These are phyloP conservation scores for Melipona beecheii DNA, from an alignment of 2,888 invertebrate species.

Conservation along the genomic window DNA sequence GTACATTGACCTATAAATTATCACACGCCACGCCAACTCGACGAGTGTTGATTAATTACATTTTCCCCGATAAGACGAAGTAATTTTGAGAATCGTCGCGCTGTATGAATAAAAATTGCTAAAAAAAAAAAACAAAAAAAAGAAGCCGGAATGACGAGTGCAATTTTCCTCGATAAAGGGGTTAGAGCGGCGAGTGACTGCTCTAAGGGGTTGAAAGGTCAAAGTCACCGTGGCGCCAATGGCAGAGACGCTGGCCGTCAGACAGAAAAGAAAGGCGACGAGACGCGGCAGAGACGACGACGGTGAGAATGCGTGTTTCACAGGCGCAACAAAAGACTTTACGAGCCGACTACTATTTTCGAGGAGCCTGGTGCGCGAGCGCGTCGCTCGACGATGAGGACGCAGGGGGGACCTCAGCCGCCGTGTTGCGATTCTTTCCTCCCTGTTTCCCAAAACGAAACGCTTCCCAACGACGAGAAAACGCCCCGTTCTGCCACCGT, in stretches of 20 bases:
- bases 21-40: neutral
- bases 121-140: too few relatives aligned
- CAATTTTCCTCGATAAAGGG: neutral
- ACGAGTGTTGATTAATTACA: neutral
- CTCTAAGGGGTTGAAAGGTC: conserved; percentile 39
- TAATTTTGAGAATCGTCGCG: neutral
- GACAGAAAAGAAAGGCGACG: conserved; percentile 58
- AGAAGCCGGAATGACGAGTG: neutral
- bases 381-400: conserved; percentile 60
- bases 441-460: conserved; percentile 54
- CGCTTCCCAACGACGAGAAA: conserved; percentile 26
- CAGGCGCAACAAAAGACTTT: conserved; percentile 69
- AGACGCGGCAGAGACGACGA: conserved; percentile 40
- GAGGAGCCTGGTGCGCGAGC: conserved; percentile 63
- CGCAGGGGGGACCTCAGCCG: neutral
- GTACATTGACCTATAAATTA: neutral
- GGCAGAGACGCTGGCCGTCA: conserved; percentile 32
- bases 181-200: neutral
- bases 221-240: conserved; percentile 56
- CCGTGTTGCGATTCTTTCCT: conserved; percentile 34
- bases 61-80: neutral
- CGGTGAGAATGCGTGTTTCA: conserved; percentile 62
- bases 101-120: neutral
- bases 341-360: conserved; percentile 75
- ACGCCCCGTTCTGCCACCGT: conserved; percentile 18